A percentile compares a stretch with the other conserved stretches of the same genome.
Evolutionary conservation across 2,797 vertebrate species (phyloP).

Genomic region (Tachyglossus aculeatus): DNA sequence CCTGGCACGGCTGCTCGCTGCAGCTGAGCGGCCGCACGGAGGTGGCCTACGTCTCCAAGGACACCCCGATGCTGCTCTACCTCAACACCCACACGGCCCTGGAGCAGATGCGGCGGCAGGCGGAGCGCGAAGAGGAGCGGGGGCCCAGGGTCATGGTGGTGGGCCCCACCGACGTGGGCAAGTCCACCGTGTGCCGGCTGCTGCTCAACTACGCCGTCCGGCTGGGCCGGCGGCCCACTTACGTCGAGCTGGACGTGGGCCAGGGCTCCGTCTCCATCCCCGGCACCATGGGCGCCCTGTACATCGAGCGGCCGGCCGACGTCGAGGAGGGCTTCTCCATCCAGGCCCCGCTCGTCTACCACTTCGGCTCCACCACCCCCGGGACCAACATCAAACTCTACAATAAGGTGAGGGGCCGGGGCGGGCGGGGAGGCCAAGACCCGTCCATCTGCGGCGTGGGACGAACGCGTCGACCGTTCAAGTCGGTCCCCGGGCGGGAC

Average conservation of each 20-base stretch:
- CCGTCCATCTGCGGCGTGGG: too few relatives aligned
- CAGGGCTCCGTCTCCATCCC: conserved; percentile 95
- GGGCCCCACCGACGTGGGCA: conserved; percentile 95
- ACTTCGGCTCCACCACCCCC: conserved; percentile 96
- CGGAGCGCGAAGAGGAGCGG: conserved; percentile 91
- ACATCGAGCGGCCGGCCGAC: conserved; percentile 94
- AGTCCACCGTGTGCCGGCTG: conserved; percentile 92
- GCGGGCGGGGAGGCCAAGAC: too few relatives aligned
- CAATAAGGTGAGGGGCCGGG: conserved; percentile 85
- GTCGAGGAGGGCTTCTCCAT: conserved; percentile 97
- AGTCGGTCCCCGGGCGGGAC: too few relatives aligned
- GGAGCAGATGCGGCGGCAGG: conserved; percentile 96
- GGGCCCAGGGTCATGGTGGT: conserved; percentile 96
- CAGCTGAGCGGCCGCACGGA: conserved; percentile 93
- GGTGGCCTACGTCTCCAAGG: conserved; percentile 83
- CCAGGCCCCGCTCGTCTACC: conserved; percentile 95
- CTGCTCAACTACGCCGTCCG: conserved; percentile 94
- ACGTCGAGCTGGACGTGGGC: conserved; percentile 96
- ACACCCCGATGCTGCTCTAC: conserved; percentile 97
- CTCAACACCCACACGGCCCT: conserved; percentile 95
- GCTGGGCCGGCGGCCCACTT: conserved; percentile 90
- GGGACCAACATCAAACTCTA: conserved; percentile 99
- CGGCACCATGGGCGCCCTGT: conserved; percentile 93
- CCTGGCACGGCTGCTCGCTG: conserved; percentile 95
- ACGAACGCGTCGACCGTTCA: too few relatives aligned